Base-by-base conservation (phyloP, 2,113 vertebrate genomes). In the Jaculus jaculus region DNA sequence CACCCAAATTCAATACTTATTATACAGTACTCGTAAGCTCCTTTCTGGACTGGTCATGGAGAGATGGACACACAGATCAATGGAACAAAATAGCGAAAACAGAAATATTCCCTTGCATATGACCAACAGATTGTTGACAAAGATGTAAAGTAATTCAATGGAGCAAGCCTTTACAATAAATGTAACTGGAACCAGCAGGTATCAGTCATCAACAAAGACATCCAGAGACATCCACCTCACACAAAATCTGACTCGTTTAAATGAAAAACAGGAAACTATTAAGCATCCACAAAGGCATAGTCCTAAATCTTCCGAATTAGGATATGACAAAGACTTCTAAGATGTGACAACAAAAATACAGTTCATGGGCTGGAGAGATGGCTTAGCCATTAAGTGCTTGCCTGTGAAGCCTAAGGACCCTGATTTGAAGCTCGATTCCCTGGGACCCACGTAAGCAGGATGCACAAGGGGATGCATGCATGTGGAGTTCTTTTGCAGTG, bases 151-250 rank as follows among this genome's bases (percentile, higher is more conserved):
- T 15, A 65, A 34, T 51, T 24, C 37, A 74, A 0, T 17, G 30
- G 18, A 69, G 37, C 34, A 51, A n/a, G 58, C 16, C 54, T 51
- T 84, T 87, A 78, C 47, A 39, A 34, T 47, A 87, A 51, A 23
- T 39, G 17, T 30, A 28, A 30, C 39, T 32, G 23, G 8, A 17
- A 32, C 13, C 34, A 32, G 2, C 20, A 18, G 13, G 4, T 21
- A n/a, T n/a, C 47, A 58, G 26, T 7, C 61, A 34, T 28, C 37
- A 80, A 63, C 66, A 26, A 32, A 12, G 7, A 66, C 7, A 1
- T 58, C 1, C 65, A 17, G 16, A 37, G 2, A 1, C n/a, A 30
- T 24, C 26, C 16, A 13, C 12, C 16, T 30, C 32, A 2, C 1
- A 26, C 39, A 9, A 69, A 84, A 32, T 26, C 68, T 32, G 21